A percentile compares a stretch with the other conserved stretches of the same genome.
Conservation (phyloP, 2,888 invertebrate genomes). For the Agelastica alni region DNA sequence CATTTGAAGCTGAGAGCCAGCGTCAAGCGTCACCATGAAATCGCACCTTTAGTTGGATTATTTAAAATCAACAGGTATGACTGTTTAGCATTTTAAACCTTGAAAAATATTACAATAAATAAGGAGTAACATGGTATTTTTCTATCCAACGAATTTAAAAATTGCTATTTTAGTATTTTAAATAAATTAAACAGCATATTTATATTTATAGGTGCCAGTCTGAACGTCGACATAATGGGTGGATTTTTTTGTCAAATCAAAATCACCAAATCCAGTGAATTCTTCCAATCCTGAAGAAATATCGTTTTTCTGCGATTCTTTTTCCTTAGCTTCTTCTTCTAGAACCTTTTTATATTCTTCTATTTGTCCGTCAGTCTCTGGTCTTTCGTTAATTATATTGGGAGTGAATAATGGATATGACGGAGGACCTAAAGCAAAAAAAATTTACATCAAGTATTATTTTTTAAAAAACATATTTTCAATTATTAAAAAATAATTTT, state of each 20-base stretch:
- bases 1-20: no score
- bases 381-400: slow-evolving; percentile 35
- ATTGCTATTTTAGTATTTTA: no score
- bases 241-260: neutral
- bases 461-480: no score
- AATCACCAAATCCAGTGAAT: neutral
- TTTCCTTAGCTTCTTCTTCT: slow-evolving; percentile 27
- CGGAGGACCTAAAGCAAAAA: slow-evolving; percentile 15
- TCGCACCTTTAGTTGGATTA: no score
- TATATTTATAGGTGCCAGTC: slow-evolving; percentile 3
- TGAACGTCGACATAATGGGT: slow-evolving; percentile 6
- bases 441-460: no score
- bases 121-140: no score
- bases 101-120: neutral
- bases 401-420: slow-evolving; percentile 36
- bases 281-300: neutral
- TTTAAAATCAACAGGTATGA: no score
- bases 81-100: no score
- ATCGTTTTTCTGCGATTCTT: slow-evolving; percentile 21
- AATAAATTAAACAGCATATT: slow-evolving; percentile 4
- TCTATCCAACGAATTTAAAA: no score
- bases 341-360: slow-evolving; percentile 33
- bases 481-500: no score
- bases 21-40: no score
- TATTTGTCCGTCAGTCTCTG: slow-evolving; percentile 32